These are phyloP conservation scores for Pristis pectinata DNA, from an alignment of 2,797 vertebrate species.

Conservation along the genomic window DNA sequence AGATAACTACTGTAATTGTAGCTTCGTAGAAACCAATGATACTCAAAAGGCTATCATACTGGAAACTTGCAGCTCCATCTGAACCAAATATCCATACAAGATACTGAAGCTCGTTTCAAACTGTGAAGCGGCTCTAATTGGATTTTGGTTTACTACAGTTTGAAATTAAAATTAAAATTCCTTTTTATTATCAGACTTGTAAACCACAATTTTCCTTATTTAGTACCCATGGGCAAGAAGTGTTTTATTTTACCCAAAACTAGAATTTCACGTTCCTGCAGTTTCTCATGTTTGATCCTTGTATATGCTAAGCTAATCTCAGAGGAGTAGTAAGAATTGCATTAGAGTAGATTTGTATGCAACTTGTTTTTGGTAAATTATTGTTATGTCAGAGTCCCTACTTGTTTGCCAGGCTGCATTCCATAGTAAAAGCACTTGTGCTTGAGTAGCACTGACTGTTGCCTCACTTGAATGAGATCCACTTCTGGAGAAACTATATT, in stretches of 20 bases:
- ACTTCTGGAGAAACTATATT: background rate
- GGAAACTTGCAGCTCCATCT: background rate
- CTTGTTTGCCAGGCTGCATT: background rate
- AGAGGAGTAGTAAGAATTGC: background rate
- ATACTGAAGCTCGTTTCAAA: background rate
- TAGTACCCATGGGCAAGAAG: no score
- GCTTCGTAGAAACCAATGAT: background rate
- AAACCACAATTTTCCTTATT: background rate
- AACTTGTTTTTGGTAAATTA: background rate
- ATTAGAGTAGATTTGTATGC: background rate
- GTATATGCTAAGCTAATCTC: background rate
- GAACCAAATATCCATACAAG: background rate
- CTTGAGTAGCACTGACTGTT: background rate
- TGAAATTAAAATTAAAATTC: background rate
- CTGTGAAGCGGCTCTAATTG: background rate
- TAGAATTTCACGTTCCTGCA: background rate
- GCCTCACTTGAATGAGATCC: background rate
- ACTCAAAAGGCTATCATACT: background rate
- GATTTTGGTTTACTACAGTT: background rate
- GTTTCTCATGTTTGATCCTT: background rate
- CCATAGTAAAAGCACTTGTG: background rate
- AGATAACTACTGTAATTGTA: background rate
- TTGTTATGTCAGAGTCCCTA: background rate
- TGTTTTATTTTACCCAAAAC: background rate
- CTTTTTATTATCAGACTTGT: background rate